These are phyloP conservation scores for Eueides isabella DNA, from an alignment of 1,140 invertebrate species.

Conservation along the genomic window DNA sequence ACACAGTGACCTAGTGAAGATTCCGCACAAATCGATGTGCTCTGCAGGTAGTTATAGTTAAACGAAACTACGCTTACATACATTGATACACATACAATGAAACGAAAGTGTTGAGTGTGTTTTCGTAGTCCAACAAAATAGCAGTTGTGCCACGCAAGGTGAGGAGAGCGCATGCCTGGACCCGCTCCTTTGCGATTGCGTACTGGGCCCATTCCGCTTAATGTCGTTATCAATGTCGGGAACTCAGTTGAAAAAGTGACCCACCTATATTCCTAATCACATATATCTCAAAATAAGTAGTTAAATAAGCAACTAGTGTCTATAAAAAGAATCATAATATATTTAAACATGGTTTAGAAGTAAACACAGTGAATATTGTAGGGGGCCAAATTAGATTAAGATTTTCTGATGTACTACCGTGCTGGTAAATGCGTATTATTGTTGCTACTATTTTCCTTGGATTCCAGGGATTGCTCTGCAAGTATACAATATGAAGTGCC, in stretches of 20 bases:
- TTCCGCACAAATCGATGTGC: slow-evolving; percentile 57
- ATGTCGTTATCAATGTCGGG: slow-evolving; percentile 48
- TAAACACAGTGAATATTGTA: slow-evolving; percentile 36
- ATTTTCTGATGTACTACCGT: slow-evolving; percentile 76
- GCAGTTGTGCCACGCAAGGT: slow-evolving; percentile 51
- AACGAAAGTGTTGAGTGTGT: slow-evolving; percentile 39
- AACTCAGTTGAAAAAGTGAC: slow-evolving; percentile 26
- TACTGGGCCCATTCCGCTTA: slow-evolving; percentile 29
- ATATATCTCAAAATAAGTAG: slow-evolving; percentile 18
- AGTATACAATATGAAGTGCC: slow-evolving; percentile 66
- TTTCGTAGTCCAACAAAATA: slow-evolving; percentile 5
- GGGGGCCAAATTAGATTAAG: slow-evolving; percentile 60
- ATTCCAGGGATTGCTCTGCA: slow-evolving; percentile 66
- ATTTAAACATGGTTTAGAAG: slow-evolving; percentile 33
- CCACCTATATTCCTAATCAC: slow-evolving; percentile 19
- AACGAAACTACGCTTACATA: slow-evolving; percentile 43
- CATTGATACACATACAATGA: slow-evolving; percentile 31
- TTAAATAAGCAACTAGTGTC: slow-evolving; percentile 24
- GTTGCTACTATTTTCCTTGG: slow-evolving; percentile 62
- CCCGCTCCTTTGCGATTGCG: slow-evolving; percentile 54
- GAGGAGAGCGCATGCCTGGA: slow-evolving; percentile 62
- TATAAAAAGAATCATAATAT: slow-evolving; percentile 26
- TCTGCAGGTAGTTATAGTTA: slow-evolving; percentile 47
- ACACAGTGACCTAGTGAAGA: slow-evolving; percentile 55
- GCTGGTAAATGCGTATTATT: slow-evolving; percentile 57